A percentile compares a stretch with the other conserved stretches of the same genome.
Evolutionary conservation across 1,140 invertebrate species (phyloP).

Genomic region (Plectus sambesii): DNA sequence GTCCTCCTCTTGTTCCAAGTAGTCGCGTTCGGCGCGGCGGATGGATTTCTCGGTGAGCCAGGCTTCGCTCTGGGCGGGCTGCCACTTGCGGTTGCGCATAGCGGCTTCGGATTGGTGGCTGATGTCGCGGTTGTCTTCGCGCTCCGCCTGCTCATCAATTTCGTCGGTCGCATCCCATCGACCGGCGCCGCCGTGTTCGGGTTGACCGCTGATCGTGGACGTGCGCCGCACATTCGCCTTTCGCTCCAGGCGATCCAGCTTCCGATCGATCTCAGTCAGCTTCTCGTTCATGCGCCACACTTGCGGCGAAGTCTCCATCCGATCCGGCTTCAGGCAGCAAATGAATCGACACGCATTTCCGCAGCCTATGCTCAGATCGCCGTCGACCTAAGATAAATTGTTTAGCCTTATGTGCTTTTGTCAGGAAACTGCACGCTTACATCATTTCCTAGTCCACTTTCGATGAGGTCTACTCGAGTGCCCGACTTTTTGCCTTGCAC

Average conservation of each 20-base stretch:
- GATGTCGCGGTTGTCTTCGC: constrained; percentile 34
- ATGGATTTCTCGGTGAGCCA: constrained; percentile 30
- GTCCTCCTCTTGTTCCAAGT: background rate
- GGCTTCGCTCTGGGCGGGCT: constrained; percentile 27
- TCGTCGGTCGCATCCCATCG: constrained; percentile 27
- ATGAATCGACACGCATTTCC: constrained; percentile 33
- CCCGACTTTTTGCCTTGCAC: constrained; percentile 9
- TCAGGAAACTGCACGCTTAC: no score
- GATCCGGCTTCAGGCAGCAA: constrained; percentile 35
- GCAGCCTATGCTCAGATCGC: constrained; percentile 38
- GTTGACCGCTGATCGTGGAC: constrained; percentile 14
- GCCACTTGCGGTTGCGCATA: constrained; percentile 35
- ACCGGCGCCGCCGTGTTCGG: constrained; percentile 11
- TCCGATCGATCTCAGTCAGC: constrained; percentile 33
- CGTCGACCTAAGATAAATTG: constrained; percentile 19
- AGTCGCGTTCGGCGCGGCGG: background rate
- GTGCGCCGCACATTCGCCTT: constrained; percentile 16
- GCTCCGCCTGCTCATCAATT: constrained; percentile 22
- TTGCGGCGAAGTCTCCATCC: constrained; percentile 24
- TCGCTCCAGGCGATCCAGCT: constrained; percentile 34
- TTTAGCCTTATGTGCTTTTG: no score
- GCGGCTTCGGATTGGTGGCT: constrained; percentile 31
- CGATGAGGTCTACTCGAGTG: constrained; percentile 24
- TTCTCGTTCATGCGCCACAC: constrained; percentile 35
- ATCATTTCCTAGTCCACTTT: constrained; percentile 17